Conservation (phyloP, 2,888 invertebrate genomes). For the Andrena praecox region DNA sequence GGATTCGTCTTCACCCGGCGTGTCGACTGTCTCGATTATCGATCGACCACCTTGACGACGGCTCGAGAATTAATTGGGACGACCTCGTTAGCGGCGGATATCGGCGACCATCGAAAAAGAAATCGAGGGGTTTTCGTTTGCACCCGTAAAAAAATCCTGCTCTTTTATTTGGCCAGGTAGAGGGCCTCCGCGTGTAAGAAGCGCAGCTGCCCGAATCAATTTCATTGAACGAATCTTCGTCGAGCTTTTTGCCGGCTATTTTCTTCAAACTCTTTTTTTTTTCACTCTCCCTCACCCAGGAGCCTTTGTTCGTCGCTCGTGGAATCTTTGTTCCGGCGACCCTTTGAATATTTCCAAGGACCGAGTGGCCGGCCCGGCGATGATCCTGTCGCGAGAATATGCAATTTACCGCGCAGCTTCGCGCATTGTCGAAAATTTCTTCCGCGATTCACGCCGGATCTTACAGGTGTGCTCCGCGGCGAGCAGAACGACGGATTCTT, state of each 20-base stretch:
- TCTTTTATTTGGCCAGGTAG: constrained; percentile 63
- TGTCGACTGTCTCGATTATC: constrained; percentile 71
- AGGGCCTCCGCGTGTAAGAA: constrained; percentile 21
- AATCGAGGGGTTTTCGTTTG: constrained; percentile 65
- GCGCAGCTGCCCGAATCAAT: constrained; percentile 51
- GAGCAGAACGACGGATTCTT: no score
- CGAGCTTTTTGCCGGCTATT: constrained; percentile 2
- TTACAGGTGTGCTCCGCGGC: no score
- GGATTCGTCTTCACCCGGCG: constrained; percentile 70
- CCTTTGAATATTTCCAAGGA: constrained; percentile 1
- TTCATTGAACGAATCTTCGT: constrained; percentile 25
- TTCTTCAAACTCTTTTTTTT: background rate
- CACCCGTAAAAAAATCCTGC: constrained; percentile 65
- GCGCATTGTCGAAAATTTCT: background rate
- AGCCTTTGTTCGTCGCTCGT: background rate
- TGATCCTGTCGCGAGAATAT: background rate
- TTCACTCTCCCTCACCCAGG: background rate
- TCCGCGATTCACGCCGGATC: background rate
- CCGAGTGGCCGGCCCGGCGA: background rate
- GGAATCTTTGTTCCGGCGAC: background rate
- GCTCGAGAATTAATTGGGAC: constrained; percentile 72
- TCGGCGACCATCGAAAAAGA: constrained; percentile 68
- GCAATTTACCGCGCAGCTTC: background rate
- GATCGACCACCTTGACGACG: constrained; percentile 73
- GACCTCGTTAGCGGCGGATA: constrained; percentile 72